Evolutionary conservation across 2,113 vertebrate genomes (phyloP).

Genomic region (pig (Sus scrofa)): T2T-Sscrofa CM000819.6:124336001-124336500

Average conservation of each 20-base stretch:
- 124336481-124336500: constrained; percentile 13
- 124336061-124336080: neutral
- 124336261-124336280: neutral
- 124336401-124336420: neutral
- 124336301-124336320: neutral
- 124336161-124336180: constrained; percentile 9
- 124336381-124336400: neutral
- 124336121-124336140: neutral
- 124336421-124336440: neutral
- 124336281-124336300: constrained; percentile 13
- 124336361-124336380: neutral
- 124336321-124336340: neutral
- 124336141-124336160: neutral
- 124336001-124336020: constrained; percentile 36
- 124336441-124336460: constrained; percentile 22
- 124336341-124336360: neutral
- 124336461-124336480: constrained; percentile 2
- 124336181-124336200: neutral
- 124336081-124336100: neutral
- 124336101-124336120: neutral
- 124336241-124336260: constrained; percentile 35
- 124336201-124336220: neutral
- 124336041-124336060: neutral
- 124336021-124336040: neutral
- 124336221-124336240: neutral